Evolutionary conservation across 2,113 vertebrate genomes (phyloP), one percentile per base, ranked within the genome.

Genomic region (Microtus pennsylvanicus): DNA sequence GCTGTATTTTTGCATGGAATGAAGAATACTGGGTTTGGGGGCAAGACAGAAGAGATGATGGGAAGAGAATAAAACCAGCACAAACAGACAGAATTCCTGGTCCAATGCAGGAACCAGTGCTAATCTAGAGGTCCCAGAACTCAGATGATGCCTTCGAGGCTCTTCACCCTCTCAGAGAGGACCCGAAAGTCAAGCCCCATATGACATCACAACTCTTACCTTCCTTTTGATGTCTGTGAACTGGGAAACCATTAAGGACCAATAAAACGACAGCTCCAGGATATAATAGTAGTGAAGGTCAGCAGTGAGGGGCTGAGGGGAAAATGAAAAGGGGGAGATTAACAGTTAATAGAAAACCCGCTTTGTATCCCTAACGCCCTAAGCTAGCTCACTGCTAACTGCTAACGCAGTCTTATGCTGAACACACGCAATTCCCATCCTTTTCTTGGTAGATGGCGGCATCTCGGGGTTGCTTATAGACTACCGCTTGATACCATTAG

Each of bases 191-290:
- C 63, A 96, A 63, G 47, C 82, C 86, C 45, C 30, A 63, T 93
- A 95, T 74, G 9, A 93, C 22, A 80, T 63, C 35, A 82, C 38
- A 76, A 47, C 38, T 98, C 99, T 99, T 99, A 99, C 99, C 99
- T 99, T 99, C 98, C 99, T 99, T 98, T 98, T 99, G 99, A 99
- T 99, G 89, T 99, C 99, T 97, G 99, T 99, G 98, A 99, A 99
- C 97, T 99, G 99, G 96, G 99, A 99, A 98, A 99, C 99, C 98
- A 99, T 99, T 98, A 99, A 98, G 94, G 99, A 99, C 98, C 99
- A 99, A 98, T 99, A 99, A 99, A 99, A 99, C 0, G 99, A 99
- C 96, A 99, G 98, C 98, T 99, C 99, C 98, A 99, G 98, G 75
- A 99, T 98, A 90, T 99, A 99, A 98, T 99, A 99, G 97, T 99